Evolutionary conservation across 2,888 invertebrate species (phyloP).

Genomic region (Agrenia bidenticulata): DNA sequence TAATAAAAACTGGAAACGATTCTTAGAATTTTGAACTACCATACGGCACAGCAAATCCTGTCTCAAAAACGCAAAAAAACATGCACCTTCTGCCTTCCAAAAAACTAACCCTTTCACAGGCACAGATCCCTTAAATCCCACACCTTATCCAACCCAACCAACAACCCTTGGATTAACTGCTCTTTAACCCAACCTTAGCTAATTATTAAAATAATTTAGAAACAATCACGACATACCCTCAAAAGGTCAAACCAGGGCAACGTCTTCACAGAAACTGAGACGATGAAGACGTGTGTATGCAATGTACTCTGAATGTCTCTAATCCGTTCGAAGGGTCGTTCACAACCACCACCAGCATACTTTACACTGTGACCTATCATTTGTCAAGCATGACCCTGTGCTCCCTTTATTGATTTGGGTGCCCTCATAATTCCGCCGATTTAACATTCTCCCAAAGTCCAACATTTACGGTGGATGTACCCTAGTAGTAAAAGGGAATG

Average conservation of each 20-base stretch:
- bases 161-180: too few species aligned
- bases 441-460: too few species aligned
- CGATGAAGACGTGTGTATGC: conserved; percentile 34
- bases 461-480: too few species aligned
- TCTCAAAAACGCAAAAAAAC: neutral
- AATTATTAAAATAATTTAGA: neutral
- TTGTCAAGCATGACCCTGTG: too few species aligned
- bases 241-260: conserved; percentile 52
- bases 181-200: too few species aligned
- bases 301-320: conserved; percentile 9
- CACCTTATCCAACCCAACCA: too few species aligned
- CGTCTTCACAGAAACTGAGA: conserved; percentile 50
- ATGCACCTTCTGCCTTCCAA: neutral
- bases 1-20: too few species aligned
- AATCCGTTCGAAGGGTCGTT: neutral
- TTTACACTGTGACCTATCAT: too few species aligned
- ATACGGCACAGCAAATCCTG: neutral
- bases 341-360: neutral
- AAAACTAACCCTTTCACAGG: too few species aligned
- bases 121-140: conserved; percentile 50
- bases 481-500: too few species aligned
- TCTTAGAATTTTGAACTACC: neutral
- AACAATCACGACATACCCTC: conserved; percentile 36
- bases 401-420: too few species aligned
- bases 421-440: too few species aligned